phyloP scores from a whole-genome alignment of 1,140 invertebrate species.

The Solen grandis region DNA sequence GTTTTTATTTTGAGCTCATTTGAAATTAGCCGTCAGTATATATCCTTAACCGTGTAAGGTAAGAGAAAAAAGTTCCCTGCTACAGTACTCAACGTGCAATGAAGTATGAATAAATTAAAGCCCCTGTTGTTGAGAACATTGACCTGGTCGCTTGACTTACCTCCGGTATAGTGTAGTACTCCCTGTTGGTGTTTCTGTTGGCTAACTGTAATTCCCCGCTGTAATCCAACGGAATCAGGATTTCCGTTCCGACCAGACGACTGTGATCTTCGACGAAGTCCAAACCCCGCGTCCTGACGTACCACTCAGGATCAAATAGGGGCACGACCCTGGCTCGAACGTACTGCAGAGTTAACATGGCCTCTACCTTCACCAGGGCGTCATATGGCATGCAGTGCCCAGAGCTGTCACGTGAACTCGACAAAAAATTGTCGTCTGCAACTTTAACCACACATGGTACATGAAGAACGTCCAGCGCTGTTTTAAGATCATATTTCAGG shows the following conservation, averaged over 20 bases:
- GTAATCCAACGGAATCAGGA: conserved; percentile 37
- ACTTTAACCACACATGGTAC: conserved; percentile 35
- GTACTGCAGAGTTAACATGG: conserved; percentile 5
- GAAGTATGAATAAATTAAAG: too few species aligned
- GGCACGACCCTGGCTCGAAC: conserved; percentile 28
- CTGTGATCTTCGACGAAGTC: conserved; percentile 28
- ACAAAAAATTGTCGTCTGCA: neutral
- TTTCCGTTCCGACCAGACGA: conserved; percentile 11
- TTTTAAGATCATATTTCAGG: conserved; percentile 43
- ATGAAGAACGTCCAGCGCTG: conserved; percentile 29
- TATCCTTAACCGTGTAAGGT: too few species aligned
- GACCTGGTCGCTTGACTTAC: too few species aligned
- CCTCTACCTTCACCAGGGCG: conserved; percentile 21
- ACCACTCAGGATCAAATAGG: conserved; percentile 20
- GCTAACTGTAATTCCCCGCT: conserved; percentile 4
- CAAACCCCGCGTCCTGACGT: conserved; percentile 13
- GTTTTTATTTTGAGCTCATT: too few species aligned
- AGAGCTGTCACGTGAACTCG: too few species aligned
- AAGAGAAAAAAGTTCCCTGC: too few species aligned
- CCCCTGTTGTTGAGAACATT: too few species aligned
- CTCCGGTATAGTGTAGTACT: conserved; percentile 32
- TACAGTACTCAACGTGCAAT: too few species aligned
- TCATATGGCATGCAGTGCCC: neutral
- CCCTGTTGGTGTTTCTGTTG: neutral
- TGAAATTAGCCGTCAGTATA: too few species aligned